Percentiles rank a stretch among this genome's conserved stretches.
Conservation (phyloP, 2,888 invertebrate species). For the Blastobasis lacticolella region DNA sequence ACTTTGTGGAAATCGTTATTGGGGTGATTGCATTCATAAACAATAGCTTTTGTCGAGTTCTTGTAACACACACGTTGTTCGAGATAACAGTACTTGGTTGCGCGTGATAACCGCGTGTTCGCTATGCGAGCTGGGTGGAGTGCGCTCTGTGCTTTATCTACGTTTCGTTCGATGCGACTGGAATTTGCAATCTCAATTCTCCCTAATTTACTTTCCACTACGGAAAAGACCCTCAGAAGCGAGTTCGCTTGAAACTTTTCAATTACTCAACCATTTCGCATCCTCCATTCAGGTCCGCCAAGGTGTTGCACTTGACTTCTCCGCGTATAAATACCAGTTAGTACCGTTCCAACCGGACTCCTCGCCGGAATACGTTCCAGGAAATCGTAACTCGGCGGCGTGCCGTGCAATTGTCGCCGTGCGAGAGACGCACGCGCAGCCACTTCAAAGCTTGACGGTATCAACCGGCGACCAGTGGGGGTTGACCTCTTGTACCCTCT, state of each 20-base stretch:
- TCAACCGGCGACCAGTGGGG: constrained; percentile 13
- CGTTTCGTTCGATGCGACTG: constrained; percentile 7
- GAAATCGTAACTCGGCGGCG: background rate
- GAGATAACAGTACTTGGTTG: constrained; percentile 49
- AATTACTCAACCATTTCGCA: too few relatives aligned
- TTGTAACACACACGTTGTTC: constrained; percentile 53
- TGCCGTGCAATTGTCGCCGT: constrained; percentile 6
- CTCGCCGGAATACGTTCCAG: background rate
- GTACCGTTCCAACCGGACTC: too few relatives aligned
- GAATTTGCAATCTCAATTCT: too few relatives aligned
- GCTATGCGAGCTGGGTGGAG: constrained; percentile 31
- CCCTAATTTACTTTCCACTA: too few relatives aligned
- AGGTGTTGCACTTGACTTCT: too few relatives aligned
- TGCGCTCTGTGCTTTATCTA: constrained; percentile 31
- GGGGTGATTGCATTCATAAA: constrained; percentile 73
- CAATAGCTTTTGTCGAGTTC: constrained; percentile 68
- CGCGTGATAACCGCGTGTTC: constrained; percentile 41
- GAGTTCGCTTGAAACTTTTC: too few relatives aligned
- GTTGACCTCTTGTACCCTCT: background rate
- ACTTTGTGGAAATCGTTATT: constrained; percentile 71
- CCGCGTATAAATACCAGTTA: too few relatives aligned
- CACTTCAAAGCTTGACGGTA: constrained; percentile 16
- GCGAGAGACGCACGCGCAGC: background rate
- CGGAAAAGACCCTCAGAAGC: too few relatives aligned
- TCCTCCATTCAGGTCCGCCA: too few relatives aligned